Base-by-base conservation (phyloP, 1,140 invertebrate species). In the Lepidurus apus region DNA sequence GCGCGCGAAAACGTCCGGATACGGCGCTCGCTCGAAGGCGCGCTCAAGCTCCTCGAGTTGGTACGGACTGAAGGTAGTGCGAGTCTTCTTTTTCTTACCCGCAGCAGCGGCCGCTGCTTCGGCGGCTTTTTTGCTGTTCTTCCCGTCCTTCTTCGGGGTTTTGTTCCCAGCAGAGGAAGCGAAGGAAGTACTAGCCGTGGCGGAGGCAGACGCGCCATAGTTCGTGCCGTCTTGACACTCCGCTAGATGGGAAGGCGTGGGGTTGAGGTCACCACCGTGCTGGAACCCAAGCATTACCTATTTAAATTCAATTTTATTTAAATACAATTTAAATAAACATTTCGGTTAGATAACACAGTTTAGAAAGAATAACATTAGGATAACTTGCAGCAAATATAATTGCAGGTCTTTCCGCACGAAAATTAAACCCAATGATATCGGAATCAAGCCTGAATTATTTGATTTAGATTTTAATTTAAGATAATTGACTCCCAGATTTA, bases 21-120 rank as follows among this genome's bases (percentile, higher is more conserved):
- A 98, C 0, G 96, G 96, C 0, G 96, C 96, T 74, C 94, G 87
- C 83, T 98, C 94, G 82, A 98, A 98, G 0, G 96, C 95, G 17
- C 94, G 87, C 84, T 98, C 96, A 82, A 98, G 85, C 83, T 98
- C 95, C 84, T 98, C 96, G 73, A 98, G 86, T 84, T 98, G 97
- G 83, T 95, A 96, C 0, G 95, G 93, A 0, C 96, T 98, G 84
- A 98, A 98, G 0, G 97, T 98, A 1, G 97, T 98, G 86, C 96
- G 93, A 34, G 94, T 96, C 87, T 96, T 96, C 85, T 96, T 96
- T 85, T 96, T 96, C 83, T 96, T 96, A 5, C 95, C 93, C 42
- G 93, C 92, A 83, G 93, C 94, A 81, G 93, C 93, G 81, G 93
- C 93, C 43, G 93, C 92, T 83, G 93, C 94, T 81, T 93, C 93